Percentiles rank a stretch among this genome's conserved stretches.
These are phyloP conservation scores for Syngnathus rostellatus DNA, from an alignment of 2,797 vertebrate species.

Conservation along the genomic window DNA sequence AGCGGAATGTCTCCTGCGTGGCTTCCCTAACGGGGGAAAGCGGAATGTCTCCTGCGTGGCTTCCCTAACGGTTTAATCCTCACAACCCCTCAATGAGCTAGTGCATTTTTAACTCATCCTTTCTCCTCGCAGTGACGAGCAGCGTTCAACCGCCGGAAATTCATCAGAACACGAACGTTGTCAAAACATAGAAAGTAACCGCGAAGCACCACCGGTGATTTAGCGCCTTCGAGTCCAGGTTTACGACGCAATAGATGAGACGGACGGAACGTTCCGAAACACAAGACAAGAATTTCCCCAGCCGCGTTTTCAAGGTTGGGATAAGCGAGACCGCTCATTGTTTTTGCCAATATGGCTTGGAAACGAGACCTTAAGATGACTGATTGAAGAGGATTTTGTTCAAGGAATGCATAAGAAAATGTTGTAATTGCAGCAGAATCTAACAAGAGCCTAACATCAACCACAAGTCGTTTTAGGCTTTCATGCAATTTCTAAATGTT, in stretches of 20 bases:
- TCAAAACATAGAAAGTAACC: not conserved
- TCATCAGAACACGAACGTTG: not conserved
- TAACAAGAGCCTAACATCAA: too few species aligned
- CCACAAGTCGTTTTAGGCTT: not conserved
- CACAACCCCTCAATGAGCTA: not conserved
- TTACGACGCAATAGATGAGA: not conserved
- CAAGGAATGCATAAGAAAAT: not conserved
- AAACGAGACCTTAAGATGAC: not conserved
- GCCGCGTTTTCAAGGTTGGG: not conserved
- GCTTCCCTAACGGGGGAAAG: conserved; percentile 26
- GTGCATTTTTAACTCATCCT: not conserved
- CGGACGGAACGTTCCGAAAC: not conserved
- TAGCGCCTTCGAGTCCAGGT: not conserved
- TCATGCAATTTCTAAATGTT: not conserved
- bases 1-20: conserved; percentile 26
- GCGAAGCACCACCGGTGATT: not conserved
- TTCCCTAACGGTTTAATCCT: conserved; percentile 31
- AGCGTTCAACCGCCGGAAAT: not conserved
- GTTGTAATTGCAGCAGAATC: not conserved
- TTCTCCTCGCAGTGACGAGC: not conserved
- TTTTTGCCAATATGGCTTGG: not conserved
- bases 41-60: conserved; percentile 28
- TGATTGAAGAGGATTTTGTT: not conserved
- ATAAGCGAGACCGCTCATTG: not conserved
- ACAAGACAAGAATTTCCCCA: not conserved